Base-by-base conservation (phyloP, 2,797 vertebrate species). In the Florisuga fusca region DNA sequence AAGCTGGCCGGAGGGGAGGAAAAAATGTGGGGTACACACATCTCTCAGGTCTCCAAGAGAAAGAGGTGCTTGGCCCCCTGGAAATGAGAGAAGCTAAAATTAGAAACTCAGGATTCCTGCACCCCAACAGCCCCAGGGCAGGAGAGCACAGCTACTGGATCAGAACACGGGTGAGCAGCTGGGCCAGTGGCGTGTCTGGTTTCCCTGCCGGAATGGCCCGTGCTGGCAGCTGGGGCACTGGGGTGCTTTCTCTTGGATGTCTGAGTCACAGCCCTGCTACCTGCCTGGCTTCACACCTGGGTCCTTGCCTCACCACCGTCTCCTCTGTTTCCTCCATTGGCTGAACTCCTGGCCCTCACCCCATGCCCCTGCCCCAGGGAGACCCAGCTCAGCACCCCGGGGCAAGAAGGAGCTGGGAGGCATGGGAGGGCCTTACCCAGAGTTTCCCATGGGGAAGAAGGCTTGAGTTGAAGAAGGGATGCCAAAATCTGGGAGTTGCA, bases 221-320 rank as follows among this genome's bases (percentile, higher is more conserved):
- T 59, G 48, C 87, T 6, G 3, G 8, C 3, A 4, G 54, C 92
- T 26, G 71, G 46, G 71, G 41, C 67, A 79, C 54, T 3, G 0
- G 3, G 0, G 23, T 0, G 13, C 46, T 83, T 74, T 87, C 86
- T 45, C 73, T 72, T 0, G 3, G n/a, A 1, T 11, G 51, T 55
- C 80, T 96, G 96, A 97, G 73, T 96, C 97, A 97, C 10, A 1
- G 72, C 87, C 67, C 84, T 10, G 51, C 85, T 93, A 95, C 86
- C 81, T 68, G 68, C 2, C 2, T 7, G 2, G 45, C 75, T 72
- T 90, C 41, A 18, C 94, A 96, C 90, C 91, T 91, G 89, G 80
- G 33, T 36, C 43, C 76, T 62, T 33, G 87, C 79, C 82, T 74
- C 0, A 9, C 85, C 34, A 12, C 90, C 0, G 95, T 97, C 96